A percentile compares a stretch with the other conserved stretches of the same genome.
Evolutionary conservation across 1,140 invertebrate species (phyloP).

Genomic region (Caenorhabditis remanei): DNA sequence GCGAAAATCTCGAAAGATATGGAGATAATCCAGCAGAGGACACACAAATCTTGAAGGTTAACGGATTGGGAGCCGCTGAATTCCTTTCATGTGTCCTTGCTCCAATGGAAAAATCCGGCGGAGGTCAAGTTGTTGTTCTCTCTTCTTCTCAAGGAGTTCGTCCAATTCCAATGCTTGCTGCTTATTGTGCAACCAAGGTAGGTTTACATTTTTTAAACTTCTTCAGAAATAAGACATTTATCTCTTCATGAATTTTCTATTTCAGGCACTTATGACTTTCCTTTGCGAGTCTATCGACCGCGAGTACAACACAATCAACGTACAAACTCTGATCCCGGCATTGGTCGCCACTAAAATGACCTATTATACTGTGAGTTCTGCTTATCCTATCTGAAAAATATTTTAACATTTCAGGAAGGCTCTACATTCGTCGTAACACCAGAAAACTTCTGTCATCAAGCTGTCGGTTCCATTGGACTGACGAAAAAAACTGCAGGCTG

Average conservation of each 20-base stretch:
- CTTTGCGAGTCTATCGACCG: slow-evolving; percentile 73
- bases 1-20: slow-evolving; percentile 73
- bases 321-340: slow-evolving; percentile 75
- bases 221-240: neutral
- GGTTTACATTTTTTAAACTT: too few species aligned
- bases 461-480: slow-evolving; percentile 70
- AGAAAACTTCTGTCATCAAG: slow-evolving; percentile 72
- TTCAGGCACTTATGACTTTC: slow-evolving; percentile 72
- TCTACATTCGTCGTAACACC: slow-evolving; percentile 74
- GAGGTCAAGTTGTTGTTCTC: slow-evolving; percentile 75
- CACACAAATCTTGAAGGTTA: slow-evolving; percentile 72
- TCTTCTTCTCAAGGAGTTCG: slow-evolving; percentile 73
- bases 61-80: slow-evolving; percentile 74
- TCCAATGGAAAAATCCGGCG: slow-evolving; percentile 73
- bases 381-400: neutral
- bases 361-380: slow-evolving; percentile 71
- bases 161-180: slow-evolving; percentile 73
- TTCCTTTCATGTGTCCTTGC: slow-evolving; percentile 74
- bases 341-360: slow-evolving; percentile 77
- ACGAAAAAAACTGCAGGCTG: slow-evolving; percentile 71
- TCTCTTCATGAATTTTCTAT: neutral
- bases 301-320: slow-evolving; percentile 73
- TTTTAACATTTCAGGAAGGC: slow-evolving; percentile 64
- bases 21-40: slow-evolving; percentile 74
- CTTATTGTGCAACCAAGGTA: slow-evolving; percentile 73